Base-by-base conservation (phyloP, 2,113 vertebrate species). In the Leptosomus discolor region DNA sequence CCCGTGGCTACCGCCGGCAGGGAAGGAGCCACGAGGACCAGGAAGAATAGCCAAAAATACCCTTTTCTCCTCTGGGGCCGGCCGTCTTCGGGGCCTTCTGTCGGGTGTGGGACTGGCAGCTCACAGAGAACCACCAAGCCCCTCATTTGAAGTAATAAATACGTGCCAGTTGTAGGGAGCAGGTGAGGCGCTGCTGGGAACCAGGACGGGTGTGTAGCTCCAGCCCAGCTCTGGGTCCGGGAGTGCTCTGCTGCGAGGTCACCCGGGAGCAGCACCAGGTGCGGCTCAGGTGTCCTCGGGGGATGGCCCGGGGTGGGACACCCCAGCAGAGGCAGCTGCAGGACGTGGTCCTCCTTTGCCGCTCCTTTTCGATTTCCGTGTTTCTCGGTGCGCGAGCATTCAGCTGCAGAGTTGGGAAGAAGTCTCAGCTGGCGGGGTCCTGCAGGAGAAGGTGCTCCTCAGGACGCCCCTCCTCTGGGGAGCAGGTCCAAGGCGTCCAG, bases 311-410 rank as follows among this genome's bases (percentile, higher is more conserved):
- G n/a, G 50, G 34, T 46, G 61, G 76, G 50, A n/a, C 12, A 0
- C 1, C 0, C 12, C 61, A 6, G 57, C 63, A 22, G 68, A 48
- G 56, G 30, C 1, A 2, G 43, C n/a, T 56, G 53, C 69, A 18
- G 53, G 70, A 37, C 3, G 0, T 20, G 2, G 4, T 19, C 54
- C 45, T 43, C 12, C 43, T 71, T 67, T 3, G 0, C 29, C 5
- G 0, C 26, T 30, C 15, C 61, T 27, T 80, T 23, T 45, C 34
- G 4, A 0, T 65, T 75, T 14, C 82, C 3, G 0, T 20, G 26
- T 19, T 61, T 79, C 24, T 68, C 3, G 5, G 19, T 63, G 46
- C 26, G 65, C 0, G 1, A 23, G 39, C 3, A 0, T 60, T 77
- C 36, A n/a, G 21, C 64, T 2, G 0, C 43, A 10, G 78, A 23